Evolutionary conservation across 2,888 invertebrate species (phyloP), one percentile per base, ranked within the genome.

Genomic region (Drosophila rellima): DNA sequence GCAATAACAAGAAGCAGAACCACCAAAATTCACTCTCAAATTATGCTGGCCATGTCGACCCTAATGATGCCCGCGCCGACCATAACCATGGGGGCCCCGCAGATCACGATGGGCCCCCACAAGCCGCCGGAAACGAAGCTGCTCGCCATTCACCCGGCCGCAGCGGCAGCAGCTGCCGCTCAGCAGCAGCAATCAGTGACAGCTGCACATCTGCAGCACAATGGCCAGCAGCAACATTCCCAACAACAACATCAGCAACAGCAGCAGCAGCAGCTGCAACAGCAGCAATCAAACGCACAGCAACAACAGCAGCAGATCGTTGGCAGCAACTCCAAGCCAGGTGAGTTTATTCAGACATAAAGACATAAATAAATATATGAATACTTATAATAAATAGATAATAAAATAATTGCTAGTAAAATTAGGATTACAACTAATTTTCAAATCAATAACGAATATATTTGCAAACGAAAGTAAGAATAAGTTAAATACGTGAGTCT

Each of bases 21-120:
- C 59, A 70, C 70, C 88, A 90, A 89, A 87, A 92, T 91, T 83
- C 81, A 90, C 74, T 80, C 87, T 70, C 88, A 88, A 90, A 92
- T 91, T 75, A 93, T 93, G 93, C 90, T 93, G 92, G 91, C 93
- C 69, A 92, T 93, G 93, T 92, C 92, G 89, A 92, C 93, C 82
- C 84, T 93, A 80, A 93, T 93, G 93, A 93, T 93, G 93, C 93
- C 93, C 77, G 92, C 92, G 70, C 93, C 92, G 77, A 92, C 93
- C 74, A 92, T 93, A 90, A 91, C 92, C 70, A 89, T 92, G 89
- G 92, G 93, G 82, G 92, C 92, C 69, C 92, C 93, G 67, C 92
- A 92, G 88, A 90, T 93, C 64, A 90, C 93, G 63, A 92, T 93
- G 88, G 93, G 91, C 51, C 91, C 92, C 59, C 93, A 93, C 82